Conservation (phyloP, 2,797 vertebrate species). For the Valencia hispanica region DNA sequence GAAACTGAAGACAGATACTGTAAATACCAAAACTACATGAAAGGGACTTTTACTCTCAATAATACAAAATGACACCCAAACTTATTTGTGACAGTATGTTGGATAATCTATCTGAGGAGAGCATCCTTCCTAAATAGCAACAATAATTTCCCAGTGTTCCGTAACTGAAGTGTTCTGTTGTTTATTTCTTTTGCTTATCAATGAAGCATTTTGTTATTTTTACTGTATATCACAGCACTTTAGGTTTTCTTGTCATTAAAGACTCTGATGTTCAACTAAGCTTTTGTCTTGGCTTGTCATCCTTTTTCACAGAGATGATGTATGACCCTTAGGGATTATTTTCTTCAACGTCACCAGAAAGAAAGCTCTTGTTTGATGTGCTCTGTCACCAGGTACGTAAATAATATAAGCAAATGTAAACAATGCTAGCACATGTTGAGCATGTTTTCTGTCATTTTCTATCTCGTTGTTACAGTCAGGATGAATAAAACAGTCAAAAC, state of each 20-base stretch:
- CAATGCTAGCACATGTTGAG: constrained; percentile 36
- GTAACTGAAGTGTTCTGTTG: constrained; percentile 26
- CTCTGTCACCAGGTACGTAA: constrained; percentile 52
- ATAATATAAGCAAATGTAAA: constrained; percentile 54
- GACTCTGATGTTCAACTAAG: constrained; percentile 51
- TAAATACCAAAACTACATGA: too few relatives aligned
- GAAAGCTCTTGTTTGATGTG: constrained; percentile 52
- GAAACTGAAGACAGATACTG: too few relatives aligned
- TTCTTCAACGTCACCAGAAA: constrained; percentile 45
- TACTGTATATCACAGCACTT: constrained; percentile 45
- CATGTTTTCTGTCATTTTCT: constrained; percentile 49
- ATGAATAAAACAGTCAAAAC: constrained; percentile 24
- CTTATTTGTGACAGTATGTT: too few relatives aligned
- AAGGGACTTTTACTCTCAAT: too few relatives aligned
- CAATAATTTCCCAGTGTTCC: constrained; percentile 12
- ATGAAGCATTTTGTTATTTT: constrained; percentile 45
- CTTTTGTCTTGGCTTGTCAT: constrained; percentile 57
- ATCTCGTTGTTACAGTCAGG: constrained; percentile 33
- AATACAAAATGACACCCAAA: too few relatives aligned
- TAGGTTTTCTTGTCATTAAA: constrained; percentile 44
- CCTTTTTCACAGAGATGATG: constrained; percentile 43
- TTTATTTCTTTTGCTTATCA: constrained; percentile 47
- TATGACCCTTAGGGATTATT: constrained; percentile 55
- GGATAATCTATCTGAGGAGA: background rate
- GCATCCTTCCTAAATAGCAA: background rate